Evolutionary conservation across 2,113 vertebrate genomes (phyloP).

Genomic region (Oxygymnocypris stewartii): DNA sequence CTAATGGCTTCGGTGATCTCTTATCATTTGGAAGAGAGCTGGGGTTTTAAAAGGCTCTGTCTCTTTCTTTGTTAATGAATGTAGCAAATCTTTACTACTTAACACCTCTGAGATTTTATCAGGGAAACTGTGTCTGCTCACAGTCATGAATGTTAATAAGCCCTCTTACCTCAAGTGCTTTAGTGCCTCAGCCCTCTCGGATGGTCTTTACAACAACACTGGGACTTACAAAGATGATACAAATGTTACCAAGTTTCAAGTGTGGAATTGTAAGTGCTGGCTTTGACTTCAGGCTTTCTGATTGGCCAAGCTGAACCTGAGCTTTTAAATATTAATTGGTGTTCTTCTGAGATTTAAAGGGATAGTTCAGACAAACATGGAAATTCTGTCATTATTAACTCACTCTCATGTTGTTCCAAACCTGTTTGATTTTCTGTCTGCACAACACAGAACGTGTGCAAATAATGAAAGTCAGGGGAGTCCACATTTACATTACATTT

Average conservation of each 20-base stretch:
- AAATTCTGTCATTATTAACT: background rate
- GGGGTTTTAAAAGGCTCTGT: slow-evolving; percentile 9
- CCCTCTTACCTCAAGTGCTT: slow-evolving; percentile 41
- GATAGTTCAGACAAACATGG: background rate
- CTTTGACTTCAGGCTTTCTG: background rate
- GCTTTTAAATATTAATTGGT: slow-evolving; percentile 56
- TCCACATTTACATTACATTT: background rate
- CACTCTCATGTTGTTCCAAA: background rate
- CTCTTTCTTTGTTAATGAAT: slow-evolving; percentile 26
- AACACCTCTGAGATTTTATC: slow-evolving; percentile 40
- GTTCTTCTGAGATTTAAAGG: slow-evolving; percentile 37
- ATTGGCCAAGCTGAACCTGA: slow-evolving; percentile 41
- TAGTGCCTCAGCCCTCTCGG: slow-evolving; percentile 1
- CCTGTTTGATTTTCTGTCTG: background rate
- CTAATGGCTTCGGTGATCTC: slow-evolving; percentile 40
- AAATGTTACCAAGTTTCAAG: slow-evolving; percentile 32
- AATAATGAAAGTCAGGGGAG: background rate
- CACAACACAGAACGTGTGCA: background rate
- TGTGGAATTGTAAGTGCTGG: slow-evolving; percentile 4
- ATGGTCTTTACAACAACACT: slow-evolving; percentile 14
- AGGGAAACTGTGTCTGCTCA: background rate
- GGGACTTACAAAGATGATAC: slow-evolving; percentile 40
- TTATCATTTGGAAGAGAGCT: slow-evolving; percentile 31
- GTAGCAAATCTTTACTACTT: slow-evolving; percentile 19
- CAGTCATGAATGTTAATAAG: slow-evolving; percentile 52